Base-by-base conservation (phyloP, 2,888 invertebrate species). In the Deroplatys truncata region DNA sequence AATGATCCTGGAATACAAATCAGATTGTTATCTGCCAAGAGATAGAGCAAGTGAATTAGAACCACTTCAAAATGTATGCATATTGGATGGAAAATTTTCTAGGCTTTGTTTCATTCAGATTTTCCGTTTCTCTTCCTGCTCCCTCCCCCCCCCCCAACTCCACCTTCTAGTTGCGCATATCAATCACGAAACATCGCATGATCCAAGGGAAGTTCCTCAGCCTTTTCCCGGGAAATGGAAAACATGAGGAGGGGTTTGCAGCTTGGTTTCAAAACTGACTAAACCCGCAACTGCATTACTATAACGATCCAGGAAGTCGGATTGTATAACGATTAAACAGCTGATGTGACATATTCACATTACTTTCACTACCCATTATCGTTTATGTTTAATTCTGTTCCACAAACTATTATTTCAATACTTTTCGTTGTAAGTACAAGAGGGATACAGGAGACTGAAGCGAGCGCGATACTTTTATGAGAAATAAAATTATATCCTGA, bases 151-250 rank as follows among this genome's bases (percentile, higher is more conserved):
- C 56, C 56, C 16, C 56, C 56, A 15, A 13, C 1, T 20, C 56
- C 20, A 72, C 56, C 84, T 84, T n/a, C 29, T 29, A 29, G 29
- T 85, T 43, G 25, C 43, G 43, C 49, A 31, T 16, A 85, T 85
- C 49, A 85, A 85, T 85, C 85, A 85, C 49, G 49, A 85, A 49
- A 85, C 49, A n/a, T 85, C 29, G 85, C 85, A 85, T 85, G 85
- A 20, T 25, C 29, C 35, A 85, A 10, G 85, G 20, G 43, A 13
- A 85, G 35, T 84, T 43, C 43, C 31, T 31, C 25, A 25, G 20
- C 56, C 25, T 72, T 72, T 72, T 72, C 56, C 56, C 56, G 56
- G 56, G 25, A 72, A 72, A 72, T 72, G 56, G 56, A 72, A 72
- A 72, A 72, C 56, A 72, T 20, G 56, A 16, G 43, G 35, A 9